phyloP scores from a whole-genome alignment of 2,797 vertebrate species.

The Pangasius krempfi region DNA sequence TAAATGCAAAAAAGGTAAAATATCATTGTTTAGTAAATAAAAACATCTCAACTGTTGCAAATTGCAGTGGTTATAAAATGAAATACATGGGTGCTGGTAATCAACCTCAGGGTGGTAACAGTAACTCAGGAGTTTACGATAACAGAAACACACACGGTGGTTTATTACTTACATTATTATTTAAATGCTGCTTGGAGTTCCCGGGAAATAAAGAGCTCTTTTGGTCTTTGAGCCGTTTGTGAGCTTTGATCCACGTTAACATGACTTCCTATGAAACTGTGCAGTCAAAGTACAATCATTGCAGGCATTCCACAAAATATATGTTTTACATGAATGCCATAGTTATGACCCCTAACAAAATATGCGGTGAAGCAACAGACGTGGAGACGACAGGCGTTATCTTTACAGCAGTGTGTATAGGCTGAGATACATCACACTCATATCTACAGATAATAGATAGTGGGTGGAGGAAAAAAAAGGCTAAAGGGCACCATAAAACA shows the following conservation, averaged over 20 bases:
- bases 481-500: not conserved
- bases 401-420: constrained; percentile 25
- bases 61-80: not conserved
- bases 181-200: not conserved
- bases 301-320: not conserved
- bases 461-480: not conserved
- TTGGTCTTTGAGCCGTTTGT: too few relatives aligned
- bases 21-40: too few relatives aligned
- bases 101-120: not conserved
- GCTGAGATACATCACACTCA: not conserved
- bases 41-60: not conserved
- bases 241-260: not conserved
- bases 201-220: not conserved
- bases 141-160: too few relatives aligned
- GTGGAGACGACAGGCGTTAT: constrained; percentile 12
- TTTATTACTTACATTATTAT: too few relatives aligned
- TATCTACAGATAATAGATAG: not conserved
- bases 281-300: not conserved
- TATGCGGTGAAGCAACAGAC: not conserved
- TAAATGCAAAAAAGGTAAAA: not conserved
- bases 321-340: not conserved
- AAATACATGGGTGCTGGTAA: not conserved
- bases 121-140: not conserved
- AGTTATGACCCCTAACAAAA: not conserved
- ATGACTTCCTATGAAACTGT: not conserved